A percentile compares a stretch with the other conserved stretches of the same genome.
Conservation (phyloP, 2,113 vertebrate genomes). For the Lates calcarifer region DNA sequence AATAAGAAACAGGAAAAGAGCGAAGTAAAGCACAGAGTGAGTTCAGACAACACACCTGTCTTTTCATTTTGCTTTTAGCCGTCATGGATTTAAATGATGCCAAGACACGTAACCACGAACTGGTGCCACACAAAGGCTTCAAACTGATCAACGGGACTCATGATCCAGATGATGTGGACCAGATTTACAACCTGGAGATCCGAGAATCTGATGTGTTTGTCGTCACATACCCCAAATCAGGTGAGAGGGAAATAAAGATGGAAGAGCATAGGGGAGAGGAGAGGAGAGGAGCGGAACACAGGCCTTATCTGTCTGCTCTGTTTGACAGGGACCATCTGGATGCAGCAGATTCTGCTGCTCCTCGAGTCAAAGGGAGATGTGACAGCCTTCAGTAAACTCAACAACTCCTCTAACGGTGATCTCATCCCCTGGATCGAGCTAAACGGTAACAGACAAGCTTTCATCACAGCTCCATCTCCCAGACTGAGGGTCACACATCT, state of each 20-base stretch:
- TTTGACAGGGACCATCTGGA: slow-evolving; percentile 78
- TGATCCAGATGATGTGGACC: slow-evolving; percentile 67
- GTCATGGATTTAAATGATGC: slow-evolving; percentile 13
- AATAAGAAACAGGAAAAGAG: background rate
- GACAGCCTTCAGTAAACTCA: background rate
- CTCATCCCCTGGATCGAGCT: slow-evolving; percentile 78
- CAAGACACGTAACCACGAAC: background rate
- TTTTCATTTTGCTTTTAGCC: slow-evolving; percentile 18
- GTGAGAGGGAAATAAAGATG: slow-evolving; percentile 43
- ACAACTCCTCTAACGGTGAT: slow-evolving; percentile 1
- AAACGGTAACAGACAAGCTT: slow-evolving; percentile 34
- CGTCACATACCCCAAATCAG: slow-evolving; percentile 80
- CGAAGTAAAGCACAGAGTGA: too few species aligned
- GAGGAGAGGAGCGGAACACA: background rate
- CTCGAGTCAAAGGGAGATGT: slow-evolving; percentile 69
- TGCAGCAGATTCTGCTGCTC: slow-evolving; percentile 80
- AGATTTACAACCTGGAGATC: slow-evolving; percentile 66
- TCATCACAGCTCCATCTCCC: slow-evolving; percentile 48
- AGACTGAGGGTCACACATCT: slow-evolving; percentile 71
- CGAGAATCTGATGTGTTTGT: slow-evolving; percentile 73
- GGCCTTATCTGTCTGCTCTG: background rate
- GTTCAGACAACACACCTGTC: background rate
- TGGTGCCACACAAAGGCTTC: slow-evolving; percentile 64
- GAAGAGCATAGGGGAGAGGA: background rate
- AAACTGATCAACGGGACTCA: slow-evolving; percentile 68